Conservation (phyloP, 2,113 vertebrate species). For the Pseudorectes ferrugineus region DNA sequence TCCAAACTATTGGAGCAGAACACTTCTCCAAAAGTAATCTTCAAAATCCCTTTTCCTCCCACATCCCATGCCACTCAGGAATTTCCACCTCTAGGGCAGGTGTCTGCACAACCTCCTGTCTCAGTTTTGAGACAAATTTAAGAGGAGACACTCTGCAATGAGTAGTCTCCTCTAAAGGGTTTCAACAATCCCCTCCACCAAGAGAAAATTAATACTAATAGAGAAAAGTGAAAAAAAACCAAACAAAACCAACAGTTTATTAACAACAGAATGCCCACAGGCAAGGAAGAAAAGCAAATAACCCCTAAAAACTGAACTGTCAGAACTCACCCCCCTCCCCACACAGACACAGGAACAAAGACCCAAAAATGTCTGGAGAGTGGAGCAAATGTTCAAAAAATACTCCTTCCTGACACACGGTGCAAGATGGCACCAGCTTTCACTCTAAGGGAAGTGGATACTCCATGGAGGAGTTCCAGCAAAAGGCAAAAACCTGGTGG, state of each 20-base stretch:
- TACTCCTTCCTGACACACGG: neutral
- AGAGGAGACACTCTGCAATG: neutral
- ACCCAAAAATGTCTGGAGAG: neutral
- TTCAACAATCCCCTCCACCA: neutral
- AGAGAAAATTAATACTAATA: neutral
- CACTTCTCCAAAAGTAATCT: neutral
- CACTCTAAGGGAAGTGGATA: accelerated
- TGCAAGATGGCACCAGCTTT: accelerated
- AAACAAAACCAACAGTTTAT: neutral
- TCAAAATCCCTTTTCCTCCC: neutral
- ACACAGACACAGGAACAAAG: neutral
- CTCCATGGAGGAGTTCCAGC: neutral
- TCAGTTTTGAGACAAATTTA: neutral
- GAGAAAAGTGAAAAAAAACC: neutral
- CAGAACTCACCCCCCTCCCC: neutral
- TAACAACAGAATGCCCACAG: neutral
- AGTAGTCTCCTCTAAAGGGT: neutral
- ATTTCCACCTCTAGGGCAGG: neutral
- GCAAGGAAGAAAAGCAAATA: neutral
- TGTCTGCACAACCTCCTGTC: neutral
- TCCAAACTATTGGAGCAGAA: neutral
- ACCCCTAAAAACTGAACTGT: neutral
- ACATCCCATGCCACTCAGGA: neutral
- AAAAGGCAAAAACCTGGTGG: neutral
- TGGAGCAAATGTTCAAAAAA: neutral